Conservation (phyloP, 2,888 invertebrate genomes). For the Cantharis rustica region DNA sequence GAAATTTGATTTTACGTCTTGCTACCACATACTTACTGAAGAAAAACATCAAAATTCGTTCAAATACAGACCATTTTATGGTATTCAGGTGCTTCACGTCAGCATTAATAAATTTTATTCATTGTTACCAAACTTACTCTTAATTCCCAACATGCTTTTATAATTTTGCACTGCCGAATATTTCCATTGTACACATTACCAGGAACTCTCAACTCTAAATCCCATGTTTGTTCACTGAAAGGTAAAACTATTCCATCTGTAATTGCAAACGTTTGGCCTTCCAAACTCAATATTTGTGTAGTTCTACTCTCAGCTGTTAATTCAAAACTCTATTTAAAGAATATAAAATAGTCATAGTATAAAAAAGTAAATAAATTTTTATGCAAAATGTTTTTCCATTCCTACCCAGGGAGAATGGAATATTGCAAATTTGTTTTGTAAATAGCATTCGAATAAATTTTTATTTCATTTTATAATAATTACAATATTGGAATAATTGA, state of each 20-base stretch:
- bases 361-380: no score
- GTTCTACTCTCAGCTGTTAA: background rate
- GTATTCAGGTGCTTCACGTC: no score
- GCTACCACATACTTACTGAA: no score
- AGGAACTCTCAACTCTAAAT: conserved; percentile 11
- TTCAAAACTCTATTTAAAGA: conserved; percentile 2
- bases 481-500: no score
- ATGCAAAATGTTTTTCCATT: background rate
- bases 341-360: no score
- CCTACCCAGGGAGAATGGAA: no score
- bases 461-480: no score
- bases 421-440: no score
- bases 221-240: conserved; percentile 7
- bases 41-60: no score
- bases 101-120: background rate
- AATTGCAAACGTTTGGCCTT: conserved; percentile 2
- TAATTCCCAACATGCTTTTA: conserved; percentile 11
- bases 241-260: background rate
- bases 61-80: no score
- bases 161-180: background rate
- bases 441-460: no score
- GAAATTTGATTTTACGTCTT: no score
- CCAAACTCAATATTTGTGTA: background rate
- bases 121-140: background rate
- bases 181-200: conserved; percentile 3